Conservation (phyloP, 2,113 vertebrate genomes). For the Mus spicilegus region DNA sequence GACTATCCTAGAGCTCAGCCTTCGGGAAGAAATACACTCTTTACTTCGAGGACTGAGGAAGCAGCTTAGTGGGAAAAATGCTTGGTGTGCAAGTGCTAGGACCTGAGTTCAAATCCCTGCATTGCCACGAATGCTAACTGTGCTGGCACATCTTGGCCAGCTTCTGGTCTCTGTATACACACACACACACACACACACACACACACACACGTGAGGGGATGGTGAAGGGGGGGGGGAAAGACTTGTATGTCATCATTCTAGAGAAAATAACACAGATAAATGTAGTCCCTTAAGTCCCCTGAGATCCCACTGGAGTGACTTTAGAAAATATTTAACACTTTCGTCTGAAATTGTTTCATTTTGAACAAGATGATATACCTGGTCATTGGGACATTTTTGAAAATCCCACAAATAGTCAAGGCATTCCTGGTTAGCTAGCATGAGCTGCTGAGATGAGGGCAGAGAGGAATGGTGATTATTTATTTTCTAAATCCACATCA, state of each 20-base stretch:
- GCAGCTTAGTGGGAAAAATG: background rate
- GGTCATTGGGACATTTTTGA: slow-evolving; percentile 18
- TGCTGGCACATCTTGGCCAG: background rate
- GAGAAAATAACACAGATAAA: background rate
- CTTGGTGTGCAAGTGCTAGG: background rate
- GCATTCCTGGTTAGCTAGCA: background rate
- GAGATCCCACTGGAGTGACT: background rate
- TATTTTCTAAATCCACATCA: slow-evolving; percentile 36
- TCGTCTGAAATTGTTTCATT: slow-evolving; percentile 45
- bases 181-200: too few species aligned
- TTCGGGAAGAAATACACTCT: background rate
- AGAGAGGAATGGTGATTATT: background rate
- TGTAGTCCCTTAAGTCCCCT: background rate
- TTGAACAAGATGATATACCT: slow-evolving; percentile 32
- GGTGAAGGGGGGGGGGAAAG: rapidly evolving
- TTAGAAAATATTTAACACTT: slow-evolving; percentile 18
- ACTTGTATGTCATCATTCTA: background rate
- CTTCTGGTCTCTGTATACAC: rapidly evolving
- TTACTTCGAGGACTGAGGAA: background rate
- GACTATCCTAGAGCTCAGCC: background rate
- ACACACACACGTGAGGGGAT: background rate
- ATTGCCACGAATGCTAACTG: background rate
- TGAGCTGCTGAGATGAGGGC: slow-evolving; percentile 33
- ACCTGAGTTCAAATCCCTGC: background rate
- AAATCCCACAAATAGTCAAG: slow-evolving; percentile 59